These are phyloP conservation scores for Luehdorfia chinensis DNA, from an alignment of 1,140 invertebrate species.

Conservation along the genomic window DNA sequence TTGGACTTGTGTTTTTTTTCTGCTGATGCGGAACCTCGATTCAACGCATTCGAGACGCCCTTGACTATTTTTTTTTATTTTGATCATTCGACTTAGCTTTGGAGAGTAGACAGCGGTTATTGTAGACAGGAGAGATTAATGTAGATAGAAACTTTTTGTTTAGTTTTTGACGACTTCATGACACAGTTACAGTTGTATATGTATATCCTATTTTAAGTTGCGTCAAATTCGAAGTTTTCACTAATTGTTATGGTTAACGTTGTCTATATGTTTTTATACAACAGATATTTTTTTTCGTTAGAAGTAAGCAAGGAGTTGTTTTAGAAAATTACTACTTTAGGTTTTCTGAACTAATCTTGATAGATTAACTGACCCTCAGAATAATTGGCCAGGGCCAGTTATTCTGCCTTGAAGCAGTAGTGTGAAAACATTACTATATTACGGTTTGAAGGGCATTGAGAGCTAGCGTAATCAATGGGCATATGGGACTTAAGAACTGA, in stretches of 20 bases:
- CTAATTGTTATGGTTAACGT: neutral
- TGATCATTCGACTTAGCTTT: slow-evolving; percentile 4
- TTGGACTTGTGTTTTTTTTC: neutral
- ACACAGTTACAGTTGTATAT: neutral
- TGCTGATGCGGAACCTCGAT: slow-evolving; percentile 4
- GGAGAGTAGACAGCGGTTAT: neutral
- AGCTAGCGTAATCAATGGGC: too few relatives aligned
- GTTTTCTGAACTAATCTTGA: too few relatives aligned
- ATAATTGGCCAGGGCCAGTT: too few relatives aligned
- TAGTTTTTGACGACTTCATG: slow-evolving; percentile 11
- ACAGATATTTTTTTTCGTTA: too few relatives aligned
- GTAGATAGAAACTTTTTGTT: slow-evolving; percentile 7
- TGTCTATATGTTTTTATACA: too few relatives aligned
- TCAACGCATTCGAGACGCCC: slow-evolving; percentile 9
- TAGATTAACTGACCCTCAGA: too few relatives aligned
- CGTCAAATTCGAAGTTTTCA: neutral
- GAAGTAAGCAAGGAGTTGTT: too few relatives aligned
- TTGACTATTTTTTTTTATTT: slow-evolving; percentile 2
- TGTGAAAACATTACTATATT: too few relatives aligned
- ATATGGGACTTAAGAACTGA: too few relatives aligned
- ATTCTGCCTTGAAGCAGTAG: too few relatives aligned
- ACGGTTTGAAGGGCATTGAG: too few relatives aligned
- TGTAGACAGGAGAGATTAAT: slow-evolving; percentile 3
- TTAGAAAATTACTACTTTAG: too few relatives aligned
- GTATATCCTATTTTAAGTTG: slow-evolving; percentile 2